These are phyloP conservation scores for Drosophila rubida DNA, from an alignment of 2,888 invertebrate genomes.

Conservation along the genomic window DNA sequence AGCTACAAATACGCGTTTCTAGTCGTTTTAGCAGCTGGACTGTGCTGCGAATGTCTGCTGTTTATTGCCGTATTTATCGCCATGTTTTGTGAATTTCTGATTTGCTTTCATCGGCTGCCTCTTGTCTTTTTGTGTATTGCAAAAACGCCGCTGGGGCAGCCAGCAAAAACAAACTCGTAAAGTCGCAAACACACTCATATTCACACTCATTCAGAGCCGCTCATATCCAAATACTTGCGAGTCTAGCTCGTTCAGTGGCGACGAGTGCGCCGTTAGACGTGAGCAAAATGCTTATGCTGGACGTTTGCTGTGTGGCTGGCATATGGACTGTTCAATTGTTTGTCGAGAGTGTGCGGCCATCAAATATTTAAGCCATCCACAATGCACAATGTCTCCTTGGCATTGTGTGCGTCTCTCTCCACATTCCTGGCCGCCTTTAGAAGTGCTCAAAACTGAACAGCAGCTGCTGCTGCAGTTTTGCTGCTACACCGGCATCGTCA, in stretches of 20 bases:
- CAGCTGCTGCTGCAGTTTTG: slow-evolving; percentile 11
- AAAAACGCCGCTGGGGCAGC: slow-evolving; percentile 13
- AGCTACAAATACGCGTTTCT: not conserved
- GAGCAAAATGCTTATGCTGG: slow-evolving; percentile 57
- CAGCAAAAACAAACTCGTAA: slow-evolving; percentile 12
- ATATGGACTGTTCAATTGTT: slow-evolving; percentile 28
- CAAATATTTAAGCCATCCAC: slow-evolving; percentile 27
- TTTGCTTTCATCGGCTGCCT: slow-evolving; percentile 56
- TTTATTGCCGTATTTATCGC: slow-evolving; percentile 24
- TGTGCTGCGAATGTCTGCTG: slow-evolving; percentile 11
- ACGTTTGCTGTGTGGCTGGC: slow-evolving; percentile 6
- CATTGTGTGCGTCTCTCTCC: slow-evolving; percentile 39
- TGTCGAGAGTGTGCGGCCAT: slow-evolving; percentile 9
- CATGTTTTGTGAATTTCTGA: slow-evolving; percentile 71
- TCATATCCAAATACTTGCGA: slow-evolving; percentile 18
- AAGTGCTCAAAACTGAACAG: slow-evolving; percentile 54
- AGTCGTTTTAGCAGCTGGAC: slow-evolving; percentile 3
- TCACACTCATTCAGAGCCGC: slow-evolving; percentile 5
- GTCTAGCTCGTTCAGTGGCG: slow-evolving; percentile 8
- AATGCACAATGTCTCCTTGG: slow-evolving; percentile 43
- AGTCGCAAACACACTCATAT: slow-evolving; percentile 1
- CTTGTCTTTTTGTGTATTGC: slow-evolving; percentile 12
- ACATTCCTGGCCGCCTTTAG: slow-evolving; percentile 51
- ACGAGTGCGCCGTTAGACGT: slow-evolving; percentile 42
- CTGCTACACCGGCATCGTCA: slow-evolving; percentile 24